Conservation (phyloP, 2,797 vertebrate genomes). For the Lutjanus argentimaculatus region DNA sequence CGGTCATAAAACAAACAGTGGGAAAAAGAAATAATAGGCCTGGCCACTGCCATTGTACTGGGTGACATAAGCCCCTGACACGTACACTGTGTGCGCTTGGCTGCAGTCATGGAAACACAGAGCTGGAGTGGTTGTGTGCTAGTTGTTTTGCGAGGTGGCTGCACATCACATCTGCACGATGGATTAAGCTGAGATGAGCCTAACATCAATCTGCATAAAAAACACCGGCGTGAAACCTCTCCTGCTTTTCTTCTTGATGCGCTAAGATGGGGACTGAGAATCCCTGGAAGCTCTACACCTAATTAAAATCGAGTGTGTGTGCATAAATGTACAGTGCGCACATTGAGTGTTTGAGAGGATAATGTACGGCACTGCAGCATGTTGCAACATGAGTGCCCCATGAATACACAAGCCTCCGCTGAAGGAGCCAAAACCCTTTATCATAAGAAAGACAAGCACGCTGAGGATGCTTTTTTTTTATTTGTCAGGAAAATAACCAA, state of each 20-base stretch:
- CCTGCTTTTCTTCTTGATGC: slow-evolving; percentile 43
- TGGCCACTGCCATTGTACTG: slow-evolving; percentile 37
- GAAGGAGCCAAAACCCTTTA: slow-evolving; percentile 51
- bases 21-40: slow-evolving; percentile 62
- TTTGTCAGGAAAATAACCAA: slow-evolving; percentile 30
- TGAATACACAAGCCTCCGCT: slow-evolving; percentile 50
- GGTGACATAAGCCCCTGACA: slow-evolving; percentile 55
- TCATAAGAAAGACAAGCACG: slow-evolving; percentile 39
- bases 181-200: slow-evolving; percentile 68
- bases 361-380: slow-evolving; percentile 34
- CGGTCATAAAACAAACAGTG: slow-evolving; percentile 68
- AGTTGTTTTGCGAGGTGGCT: slow-evolving; percentile 50
- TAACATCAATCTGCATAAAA: slow-evolving; percentile 69
- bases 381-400: slow-evolving; percentile 46
- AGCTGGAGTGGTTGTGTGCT: slow-evolving; percentile 29
- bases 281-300: slow-evolving; percentile 48
- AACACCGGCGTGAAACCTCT: slow-evolving; percentile 40
- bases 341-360: slow-evolving; percentile 34
- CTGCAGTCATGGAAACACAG: slow-evolving; percentile 60
- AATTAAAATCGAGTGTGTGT: slow-evolving; percentile 66
- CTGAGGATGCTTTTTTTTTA: slow-evolving; percentile 2
- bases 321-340: slow-evolving; percentile 37
- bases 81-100: slow-evolving; percentile 36
- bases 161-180: slow-evolving; percentile 58
- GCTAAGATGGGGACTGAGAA: slow-evolving; percentile 45